A percentile compares a stretch with the other conserved stretches of the same genome.
These are phyloP conservation scores for Eidolon helvum DNA, from an alignment of 2,113 vertebrate species.

Conservation along the genomic window DNA sequence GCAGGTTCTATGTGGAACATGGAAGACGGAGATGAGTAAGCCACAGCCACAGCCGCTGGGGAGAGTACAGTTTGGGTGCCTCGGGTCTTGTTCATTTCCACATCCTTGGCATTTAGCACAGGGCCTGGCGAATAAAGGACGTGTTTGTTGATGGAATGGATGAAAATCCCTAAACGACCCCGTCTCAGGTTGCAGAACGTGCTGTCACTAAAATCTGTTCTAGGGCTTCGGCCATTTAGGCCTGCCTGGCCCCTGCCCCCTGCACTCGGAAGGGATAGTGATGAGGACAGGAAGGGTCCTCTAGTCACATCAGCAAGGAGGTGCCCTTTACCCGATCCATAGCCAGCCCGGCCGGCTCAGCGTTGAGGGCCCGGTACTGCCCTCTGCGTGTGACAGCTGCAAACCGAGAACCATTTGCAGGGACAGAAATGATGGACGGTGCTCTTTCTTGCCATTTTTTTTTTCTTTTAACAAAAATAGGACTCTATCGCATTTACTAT, in stretches of 20 bases:
- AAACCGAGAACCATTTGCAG: background rate
- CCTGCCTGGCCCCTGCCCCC: background rate
- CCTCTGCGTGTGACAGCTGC: background rate
- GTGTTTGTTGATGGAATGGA: background rate
- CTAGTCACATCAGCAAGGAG: too few relatives aligned
- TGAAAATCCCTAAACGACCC: background rate
- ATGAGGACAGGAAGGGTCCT: background rate
- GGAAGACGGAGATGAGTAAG: background rate
- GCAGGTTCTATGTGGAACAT: background rate
- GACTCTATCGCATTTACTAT: background rate
- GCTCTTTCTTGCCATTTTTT: background rate
- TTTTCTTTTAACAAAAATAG: background rate
- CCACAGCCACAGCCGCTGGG: accelerated
- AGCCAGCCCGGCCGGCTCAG: background rate
- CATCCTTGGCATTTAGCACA: background rate
- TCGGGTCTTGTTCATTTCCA: background rate
- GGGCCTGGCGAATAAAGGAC: background rate
- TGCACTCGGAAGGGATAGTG: accelerated
- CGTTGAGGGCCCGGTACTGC: too few relatives aligned
- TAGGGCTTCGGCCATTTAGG: background rate
- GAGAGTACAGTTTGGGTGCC: background rate
- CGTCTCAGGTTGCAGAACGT: background rate
- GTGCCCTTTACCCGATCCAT: background rate
- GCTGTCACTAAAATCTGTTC: background rate
- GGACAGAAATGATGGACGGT: background rate